Evolutionary conservation across 2,797 vertebrate species (phyloP).

Genomic region (Tauraco hartlaubi): DNA sequence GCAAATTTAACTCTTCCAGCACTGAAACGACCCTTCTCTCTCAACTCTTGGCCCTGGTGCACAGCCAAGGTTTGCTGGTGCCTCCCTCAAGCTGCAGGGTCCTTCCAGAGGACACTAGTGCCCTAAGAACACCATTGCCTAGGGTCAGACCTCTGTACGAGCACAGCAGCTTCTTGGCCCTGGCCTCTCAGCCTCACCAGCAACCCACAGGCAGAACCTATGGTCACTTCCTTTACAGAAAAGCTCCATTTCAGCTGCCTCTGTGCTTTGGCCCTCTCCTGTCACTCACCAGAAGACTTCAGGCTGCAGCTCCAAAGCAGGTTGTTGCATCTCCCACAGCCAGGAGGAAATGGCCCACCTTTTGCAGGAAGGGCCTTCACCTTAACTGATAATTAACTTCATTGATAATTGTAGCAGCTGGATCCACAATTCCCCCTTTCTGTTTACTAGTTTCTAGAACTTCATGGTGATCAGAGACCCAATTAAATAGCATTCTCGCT

Average conservation of each 20-base stretch:
- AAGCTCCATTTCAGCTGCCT: neutral
- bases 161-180: neutral
- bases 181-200: neutral
- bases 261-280: neutral
- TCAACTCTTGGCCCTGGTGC: neutral
- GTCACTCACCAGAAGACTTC: no score
- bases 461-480: no score
- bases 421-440: no score
- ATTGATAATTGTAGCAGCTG: no score
- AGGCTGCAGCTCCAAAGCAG: no score
- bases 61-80: neutral
- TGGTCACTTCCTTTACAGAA: neutral
- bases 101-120: neutral
- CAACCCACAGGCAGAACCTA: neutral
- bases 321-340: no score
- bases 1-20: neutral
- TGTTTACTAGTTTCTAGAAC: no score
- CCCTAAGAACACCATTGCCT: rapidly evolving
- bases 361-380: no score
- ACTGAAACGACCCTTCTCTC: neutral
- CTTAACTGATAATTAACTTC: no score
- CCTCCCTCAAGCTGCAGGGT: neutral
- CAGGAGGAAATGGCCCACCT: no score
- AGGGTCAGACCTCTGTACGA: rapidly evolving
- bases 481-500: no score